Conservation (phyloP, 1,140 invertebrate species). For the Listronotus oregonensis region DNA sequence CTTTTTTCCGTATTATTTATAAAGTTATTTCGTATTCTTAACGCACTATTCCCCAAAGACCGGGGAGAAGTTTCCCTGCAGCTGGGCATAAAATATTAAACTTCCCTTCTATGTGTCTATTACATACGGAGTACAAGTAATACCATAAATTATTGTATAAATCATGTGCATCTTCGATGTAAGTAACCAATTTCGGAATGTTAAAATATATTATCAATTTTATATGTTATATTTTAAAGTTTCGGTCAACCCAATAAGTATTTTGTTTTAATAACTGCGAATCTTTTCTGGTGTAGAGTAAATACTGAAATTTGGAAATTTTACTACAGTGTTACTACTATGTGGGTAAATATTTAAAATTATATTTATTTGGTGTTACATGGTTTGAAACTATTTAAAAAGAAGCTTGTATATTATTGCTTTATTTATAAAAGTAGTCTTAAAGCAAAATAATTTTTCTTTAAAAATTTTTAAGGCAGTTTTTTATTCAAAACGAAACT, state of each 20-base stretch:
- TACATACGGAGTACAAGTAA: slow-evolving; percentile 38
- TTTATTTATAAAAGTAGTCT: too few relatives aligned
- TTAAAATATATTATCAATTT: slow-evolving; percentile 27
- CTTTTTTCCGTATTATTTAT: slow-evolving; percentile 32
- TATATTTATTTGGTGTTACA: too few relatives aligned
- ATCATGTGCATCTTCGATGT: slow-evolving; percentile 21
- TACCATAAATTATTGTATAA: slow-evolving; percentile 38
- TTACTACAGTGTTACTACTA: too few relatives aligned
- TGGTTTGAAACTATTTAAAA: too few relatives aligned
- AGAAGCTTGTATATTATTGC: too few relatives aligned
- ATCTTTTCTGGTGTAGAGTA: too few relatives aligned
- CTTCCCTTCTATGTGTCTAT: slow-evolving; percentile 37
- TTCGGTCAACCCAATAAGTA: background rate
- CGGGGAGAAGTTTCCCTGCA: slow-evolving; percentile 31
- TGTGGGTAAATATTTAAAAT: too few relatives aligned
- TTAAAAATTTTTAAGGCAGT: too few relatives aligned
- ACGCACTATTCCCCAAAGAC: slow-evolving; percentile 32
- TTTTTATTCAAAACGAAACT: too few relatives aligned
- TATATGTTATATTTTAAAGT: slow-evolving; percentile 5
- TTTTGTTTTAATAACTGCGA: too few relatives aligned
- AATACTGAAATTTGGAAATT: too few relatives aligned
- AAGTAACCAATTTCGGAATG: slow-evolving; percentile 16
- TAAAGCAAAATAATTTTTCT: too few relatives aligned
- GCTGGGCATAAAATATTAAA: slow-evolving; percentile 42
- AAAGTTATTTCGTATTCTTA: slow-evolving; percentile 42